A percentile compares a stretch with the other conserved stretches of the same genome.
phyloP scores from a whole-genome alignment of 2,888 invertebrate genomes.

The Tridacna gigas region DNA sequence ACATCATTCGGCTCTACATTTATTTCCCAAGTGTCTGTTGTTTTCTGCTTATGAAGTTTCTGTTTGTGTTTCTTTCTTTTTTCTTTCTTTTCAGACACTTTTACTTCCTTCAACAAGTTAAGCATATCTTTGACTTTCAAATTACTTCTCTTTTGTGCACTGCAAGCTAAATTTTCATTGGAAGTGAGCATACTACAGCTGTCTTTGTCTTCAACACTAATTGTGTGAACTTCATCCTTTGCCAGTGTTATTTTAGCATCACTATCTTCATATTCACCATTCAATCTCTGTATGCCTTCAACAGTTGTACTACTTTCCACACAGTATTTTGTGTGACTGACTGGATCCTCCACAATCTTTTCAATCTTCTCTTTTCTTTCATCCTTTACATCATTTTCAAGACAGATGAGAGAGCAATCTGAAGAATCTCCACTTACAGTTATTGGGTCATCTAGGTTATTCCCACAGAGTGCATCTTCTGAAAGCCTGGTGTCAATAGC shows the following conservation, averaged over 20 bases:
- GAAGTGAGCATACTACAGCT: neutral
- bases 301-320: no score
- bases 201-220: neutral
- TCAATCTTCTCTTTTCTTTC: neutral
- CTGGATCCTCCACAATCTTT: neutral
- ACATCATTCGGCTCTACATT: neutral
- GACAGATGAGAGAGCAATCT: neutral
- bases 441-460: constrained; percentile 1
- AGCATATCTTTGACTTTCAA: constrained; percentile 61
- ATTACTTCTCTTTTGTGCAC: constrained; percentile 41
- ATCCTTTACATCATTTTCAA: neutral
- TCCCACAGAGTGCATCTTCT: neutral
- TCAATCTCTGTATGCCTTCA: neutral
- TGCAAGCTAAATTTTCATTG: no score
- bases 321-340: neutral
- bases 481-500: neutral
- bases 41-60: constrained; percentile 45
- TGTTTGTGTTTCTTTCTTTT: constrained; percentile 53
- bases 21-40: constrained; percentile 18
- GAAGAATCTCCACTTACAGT: constrained; percentile 15
- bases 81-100: constrained; percentile 40
- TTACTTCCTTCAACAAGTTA: constrained; percentile 56
- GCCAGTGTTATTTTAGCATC: neutral
- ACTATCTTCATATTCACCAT: neutral
- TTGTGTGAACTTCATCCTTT: neutral